A percentile compares a stretch with the other conserved stretches of the same genome.
These are phyloP conservation scores for Lasiurus cinereus DNA, from an alignment of 2,113 vertebrate species.

Conservation along the genomic window DNA sequence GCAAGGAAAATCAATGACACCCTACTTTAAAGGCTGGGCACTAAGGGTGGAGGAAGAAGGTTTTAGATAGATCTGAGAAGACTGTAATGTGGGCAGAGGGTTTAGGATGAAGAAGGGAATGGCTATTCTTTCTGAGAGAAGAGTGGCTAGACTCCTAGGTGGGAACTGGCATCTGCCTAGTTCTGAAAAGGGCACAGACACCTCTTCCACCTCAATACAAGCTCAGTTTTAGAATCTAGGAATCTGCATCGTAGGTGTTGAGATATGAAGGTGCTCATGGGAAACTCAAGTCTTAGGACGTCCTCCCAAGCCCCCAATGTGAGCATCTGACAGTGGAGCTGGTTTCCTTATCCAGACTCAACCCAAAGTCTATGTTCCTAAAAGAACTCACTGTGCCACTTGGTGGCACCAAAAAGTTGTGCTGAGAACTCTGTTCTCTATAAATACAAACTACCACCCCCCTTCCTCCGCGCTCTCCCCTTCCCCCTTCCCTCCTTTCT, in stretches of 20 bases:
- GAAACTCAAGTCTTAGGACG: neutral
- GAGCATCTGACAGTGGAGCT: conserved; percentile 60
- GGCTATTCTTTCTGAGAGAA: neutral
- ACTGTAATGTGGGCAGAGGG: neutral
- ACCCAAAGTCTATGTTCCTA: conserved; percentile 79
- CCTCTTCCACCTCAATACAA: neutral
- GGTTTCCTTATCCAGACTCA: conserved; percentile 59
- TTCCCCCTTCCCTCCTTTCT: conserved; percentile 65
- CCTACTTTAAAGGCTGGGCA: neutral
- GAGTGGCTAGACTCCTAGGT: neutral
- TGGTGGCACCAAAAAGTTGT: conserved; percentile 91
- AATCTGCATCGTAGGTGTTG: neutral
- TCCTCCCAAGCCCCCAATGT: neutral
- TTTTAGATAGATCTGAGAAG: neutral
- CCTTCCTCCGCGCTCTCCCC: conserved; percentile 74
- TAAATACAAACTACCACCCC: conserved; percentile 85
- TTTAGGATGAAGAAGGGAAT: neutral
- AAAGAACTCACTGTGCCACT: conserved; percentile 86
- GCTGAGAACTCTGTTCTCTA: conserved; percentile 82
- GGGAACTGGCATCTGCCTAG: neutral
- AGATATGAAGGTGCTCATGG: neutral
- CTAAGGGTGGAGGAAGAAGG: neutral
- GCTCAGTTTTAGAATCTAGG: neutral
- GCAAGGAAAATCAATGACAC: neutral
- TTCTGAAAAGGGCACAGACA: conserved; percentile 6